These are phyloP conservation scores for Macropus fuliginosus DNA, from an alignment of 2,797 vertebrate species.

Conservation along the genomic window DNA sequence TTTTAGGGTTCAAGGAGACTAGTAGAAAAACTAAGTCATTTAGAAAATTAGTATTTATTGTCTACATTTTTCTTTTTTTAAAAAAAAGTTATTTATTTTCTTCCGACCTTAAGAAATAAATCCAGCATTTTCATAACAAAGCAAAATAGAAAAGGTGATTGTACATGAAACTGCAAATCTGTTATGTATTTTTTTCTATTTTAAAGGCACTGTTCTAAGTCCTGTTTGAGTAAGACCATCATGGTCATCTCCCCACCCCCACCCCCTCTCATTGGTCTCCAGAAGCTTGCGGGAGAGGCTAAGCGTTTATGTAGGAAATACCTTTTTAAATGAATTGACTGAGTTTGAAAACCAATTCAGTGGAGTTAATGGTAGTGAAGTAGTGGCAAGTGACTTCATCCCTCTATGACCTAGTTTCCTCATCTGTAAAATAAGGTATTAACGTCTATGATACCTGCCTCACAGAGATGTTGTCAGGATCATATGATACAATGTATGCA, in stretches of 20 bases:
- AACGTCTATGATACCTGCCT: neutral
- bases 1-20: neutral
- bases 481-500: neutral
- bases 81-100: neutral
- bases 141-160: neutral
- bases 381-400: neutral
- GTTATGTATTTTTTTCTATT: neutral
- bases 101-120: neutral
- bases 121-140: neutral
- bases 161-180: neutral
- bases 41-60: neutral
- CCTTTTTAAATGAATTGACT: slow-evolving; percentile 23
- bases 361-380: neutral
- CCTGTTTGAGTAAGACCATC: neutral
- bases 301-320: neutral
- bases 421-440: neutral
- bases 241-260: neutral
- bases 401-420: neutral
- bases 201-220: neutral
- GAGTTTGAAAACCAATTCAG: neutral
- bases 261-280: neutral
- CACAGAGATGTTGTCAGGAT: neutral
- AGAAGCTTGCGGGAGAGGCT: neutral
- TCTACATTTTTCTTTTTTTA: neutral
- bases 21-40: neutral